These are phyloP conservation scores for Remorina albescens DNA, from an alignment of 2,797 vertebrate genomes.

Conservation along the genomic window DNA sequence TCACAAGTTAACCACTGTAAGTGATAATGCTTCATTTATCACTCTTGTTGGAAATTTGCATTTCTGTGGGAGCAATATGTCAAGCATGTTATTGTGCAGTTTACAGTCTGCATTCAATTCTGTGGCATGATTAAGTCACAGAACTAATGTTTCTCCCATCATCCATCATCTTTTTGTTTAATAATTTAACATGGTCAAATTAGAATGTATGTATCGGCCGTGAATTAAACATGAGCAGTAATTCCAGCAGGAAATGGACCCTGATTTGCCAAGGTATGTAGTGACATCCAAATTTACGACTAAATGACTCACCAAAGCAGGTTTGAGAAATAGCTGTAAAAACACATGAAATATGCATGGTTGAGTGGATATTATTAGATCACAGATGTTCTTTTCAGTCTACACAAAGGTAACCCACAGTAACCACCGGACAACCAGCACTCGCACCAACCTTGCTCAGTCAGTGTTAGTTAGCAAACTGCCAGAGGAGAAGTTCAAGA, in stretches of 20 bases:
- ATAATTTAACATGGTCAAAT: conserved; percentile 81
- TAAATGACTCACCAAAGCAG: conserved; percentile 80
- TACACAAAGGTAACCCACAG: conserved; percentile 74
- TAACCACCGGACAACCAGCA: conserved; percentile 61
- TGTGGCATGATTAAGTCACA: conserved; percentile 61
- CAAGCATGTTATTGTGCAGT: conserved; percentile 53
- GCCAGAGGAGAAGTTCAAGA: conserved; percentile 28
- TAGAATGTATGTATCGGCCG: conserved; percentile 78
- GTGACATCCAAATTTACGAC: conserved; percentile 80
- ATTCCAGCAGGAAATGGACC: conserved; percentile 83
- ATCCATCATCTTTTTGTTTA: conserved; percentile 75
- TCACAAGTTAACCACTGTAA: conserved; percentile 35
- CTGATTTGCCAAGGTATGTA: conserved; percentile 79
- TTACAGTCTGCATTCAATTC: conserved; percentile 60
- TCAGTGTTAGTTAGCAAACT: conserved; percentile 45
- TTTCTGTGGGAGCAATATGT: conserved; percentile 30
- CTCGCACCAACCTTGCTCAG: conserved; percentile 36
- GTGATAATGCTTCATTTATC: conserved; percentile 43
- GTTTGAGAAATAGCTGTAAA: conserved; percentile 82
- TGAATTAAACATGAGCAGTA: conserved; percentile 85
- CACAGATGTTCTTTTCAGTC: conserved; percentile 79
- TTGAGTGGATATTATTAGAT: conserved; percentile 79
- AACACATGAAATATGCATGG: conserved; percentile 85
- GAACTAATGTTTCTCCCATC: conserved; percentile 65
- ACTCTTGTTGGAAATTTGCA: conserved; percentile 39